Conservation (phyloP, 2,113 vertebrate genomes). For the Chionomys nivalis region DNA sequence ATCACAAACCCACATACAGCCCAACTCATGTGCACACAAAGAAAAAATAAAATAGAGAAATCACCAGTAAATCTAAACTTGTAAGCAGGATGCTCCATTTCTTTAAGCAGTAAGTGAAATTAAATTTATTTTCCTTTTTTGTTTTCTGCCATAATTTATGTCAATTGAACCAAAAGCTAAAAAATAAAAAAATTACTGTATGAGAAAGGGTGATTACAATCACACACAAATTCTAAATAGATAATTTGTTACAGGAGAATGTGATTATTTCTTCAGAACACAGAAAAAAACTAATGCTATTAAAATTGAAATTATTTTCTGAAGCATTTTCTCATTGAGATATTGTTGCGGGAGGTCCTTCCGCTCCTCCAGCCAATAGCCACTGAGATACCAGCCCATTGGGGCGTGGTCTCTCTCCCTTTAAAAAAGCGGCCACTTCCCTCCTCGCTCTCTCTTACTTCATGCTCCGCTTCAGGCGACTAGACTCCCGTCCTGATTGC, state of each 20-base stretch:
- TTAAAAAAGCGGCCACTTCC: too few relatives aligned
- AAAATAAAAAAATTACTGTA: neutral
- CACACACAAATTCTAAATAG: neutral
- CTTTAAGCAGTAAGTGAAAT: neutral
- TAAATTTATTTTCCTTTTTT: neutral
- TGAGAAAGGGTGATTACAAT: neutral
- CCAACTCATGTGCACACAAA: neutral
- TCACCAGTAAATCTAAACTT: neutral
- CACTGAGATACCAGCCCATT: too few relatives aligned
- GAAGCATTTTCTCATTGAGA: neutral
- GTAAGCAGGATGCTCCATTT: neutral
- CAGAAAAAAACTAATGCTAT: neutral
- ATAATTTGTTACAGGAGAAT: neutral
- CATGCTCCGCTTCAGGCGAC: too few relatives aligned
- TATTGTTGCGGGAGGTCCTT: too few relatives aligned
- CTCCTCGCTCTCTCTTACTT: too few relatives aligned
- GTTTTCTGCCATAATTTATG: too few relatives aligned
- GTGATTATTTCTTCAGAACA: neutral
- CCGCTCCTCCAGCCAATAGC: too few relatives aligned
- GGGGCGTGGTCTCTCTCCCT: too few relatives aligned
- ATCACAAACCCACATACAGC: fast-evolving
- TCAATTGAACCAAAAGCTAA: neutral
- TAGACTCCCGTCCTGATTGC: too few relatives aligned
- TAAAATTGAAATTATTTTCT: neutral
- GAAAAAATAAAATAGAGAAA: neutral